phyloP scores from a whole-genome alignment of 1,140 invertebrate genomes.

The Neocloeon triangulifer region DNA sequence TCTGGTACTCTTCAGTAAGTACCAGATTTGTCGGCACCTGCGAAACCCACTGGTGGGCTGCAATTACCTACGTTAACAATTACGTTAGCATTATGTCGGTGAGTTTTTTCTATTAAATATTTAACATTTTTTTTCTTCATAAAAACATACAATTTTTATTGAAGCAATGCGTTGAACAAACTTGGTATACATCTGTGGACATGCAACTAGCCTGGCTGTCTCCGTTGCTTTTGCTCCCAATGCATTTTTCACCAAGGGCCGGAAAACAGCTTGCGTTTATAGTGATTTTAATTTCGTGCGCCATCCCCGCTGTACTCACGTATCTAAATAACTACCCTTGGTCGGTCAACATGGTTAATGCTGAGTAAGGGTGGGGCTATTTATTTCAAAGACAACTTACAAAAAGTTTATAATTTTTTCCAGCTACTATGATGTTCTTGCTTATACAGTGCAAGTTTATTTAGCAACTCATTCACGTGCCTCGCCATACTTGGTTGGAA shows the following conservation, averaged over 20 bases:
- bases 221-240: slow-evolving; percentile 16
- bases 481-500: slow-evolving; percentile 25
- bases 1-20: slow-evolving; percentile 14
- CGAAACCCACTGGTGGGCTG: slow-evolving; percentile 27
- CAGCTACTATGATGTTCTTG: too few species aligned
- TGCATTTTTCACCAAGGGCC: too few species aligned
- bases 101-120: too few species aligned
- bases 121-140: slow-evolving; percentile 3
- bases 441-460: slow-evolving; percentile 18
- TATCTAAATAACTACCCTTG: too few species aligned
- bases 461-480: slow-evolving; percentile 28
- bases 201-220: slow-evolving; percentile 18
- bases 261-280: too few species aligned
- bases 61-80: slow-evolving; percentile 35
- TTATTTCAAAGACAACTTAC: too few species aligned
- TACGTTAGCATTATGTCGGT: slow-evolving; percentile 19
- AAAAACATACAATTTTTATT: slow-evolving; percentile 6
- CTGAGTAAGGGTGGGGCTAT: too few species aligned
- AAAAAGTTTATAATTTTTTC: too few species aligned
- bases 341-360: too few species aligned
- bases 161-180: slow-evolving; percentile 17
- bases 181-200: slow-evolving; percentile 20
- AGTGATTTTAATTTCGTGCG: too few species aligned
- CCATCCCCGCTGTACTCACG: too few species aligned
- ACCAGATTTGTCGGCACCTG: slow-evolving; percentile 15